Evolutionary conservation across 2,888 invertebrate genomes (phyloP).

Genomic region (Thera obeliscata): DNA sequence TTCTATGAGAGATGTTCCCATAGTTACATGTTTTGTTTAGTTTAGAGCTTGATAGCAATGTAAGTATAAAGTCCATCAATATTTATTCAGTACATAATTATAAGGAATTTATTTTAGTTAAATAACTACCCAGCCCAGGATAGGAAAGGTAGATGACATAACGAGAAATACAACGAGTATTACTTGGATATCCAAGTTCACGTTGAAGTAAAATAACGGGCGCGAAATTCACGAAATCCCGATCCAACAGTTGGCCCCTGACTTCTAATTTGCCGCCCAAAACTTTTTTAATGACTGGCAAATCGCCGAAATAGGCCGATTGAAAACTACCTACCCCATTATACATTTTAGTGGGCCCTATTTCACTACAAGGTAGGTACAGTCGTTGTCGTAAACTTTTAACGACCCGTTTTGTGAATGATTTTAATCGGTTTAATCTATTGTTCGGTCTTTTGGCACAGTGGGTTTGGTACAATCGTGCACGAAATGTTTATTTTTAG

Average conservation of each 20-base stretch:
- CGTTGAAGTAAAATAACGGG: not conserved
- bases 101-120: no score
- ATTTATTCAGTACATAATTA: no score
- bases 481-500: slow-evolving; percentile 15
- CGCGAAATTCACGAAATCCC: not conserved
- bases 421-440: slow-evolving; percentile 20
- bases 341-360: slow-evolving; percentile 23
- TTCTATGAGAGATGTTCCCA: no score
- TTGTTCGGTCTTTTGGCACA: slow-evolving; percentile 23
- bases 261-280: slow-evolving; percentile 18
- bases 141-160: no score
- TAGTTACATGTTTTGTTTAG: no score
- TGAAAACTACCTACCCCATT: slow-evolving; percentile 26
- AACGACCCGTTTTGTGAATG: slow-evolving; percentile 28
- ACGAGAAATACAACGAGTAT: no score
- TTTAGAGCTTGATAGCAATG: no score
- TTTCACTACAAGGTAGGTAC: slow-evolving; percentile 18
- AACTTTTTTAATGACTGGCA: slow-evolving; percentile 37
- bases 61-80: no score
- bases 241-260: not conserved
- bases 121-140: no score
- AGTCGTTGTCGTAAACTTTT: slow-evolving; percentile 23
- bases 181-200: not conserved
- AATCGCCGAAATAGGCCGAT: slow-evolving; percentile 34
- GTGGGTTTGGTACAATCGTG: slow-evolving; percentile 21